Base-by-base conservation (phyloP, 2,888 invertebrate genomes). In the Calliphora vomitoria region DNA sequence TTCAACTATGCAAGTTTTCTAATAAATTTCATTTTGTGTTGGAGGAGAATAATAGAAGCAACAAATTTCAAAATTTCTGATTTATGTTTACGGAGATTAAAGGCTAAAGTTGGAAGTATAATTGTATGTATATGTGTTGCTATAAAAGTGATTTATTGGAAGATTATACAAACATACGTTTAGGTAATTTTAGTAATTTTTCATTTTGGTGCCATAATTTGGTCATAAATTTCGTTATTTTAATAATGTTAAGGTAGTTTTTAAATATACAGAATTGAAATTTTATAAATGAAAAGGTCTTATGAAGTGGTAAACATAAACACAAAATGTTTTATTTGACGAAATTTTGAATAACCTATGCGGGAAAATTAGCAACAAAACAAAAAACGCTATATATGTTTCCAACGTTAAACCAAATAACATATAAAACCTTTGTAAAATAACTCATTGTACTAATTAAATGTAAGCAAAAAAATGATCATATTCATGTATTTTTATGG, bases 1-100 rank as follows among this genome's bases (percentile, higher is more conserved):
- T 11, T 58, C 44, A 38, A 41, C 18, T 58, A 31, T 31, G 8
- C 13, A 35, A 47, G 25, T 53, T 50, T n/a, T n/a, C 20, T 62
- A 41, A 60, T 62, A 38, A 80, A 50, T 38, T 71, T 50, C 13
- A 47, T 62, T 20, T 18, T 71, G 8, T 80, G 8, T 18, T 13
- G n/a, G 10, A n/a, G 15, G 0, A 13, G 8, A 10, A 38, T 13
- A n/a, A 11, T 15, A 55, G n/a, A n/a, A 55, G 41, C 76, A 78
- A 10, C 6, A 71, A 62, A 60, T 50, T 60, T 71, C 35, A 47
- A 25, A 71, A 44, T 35, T 71, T 41, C 4, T 78, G 50, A 66
- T 78, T 66, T 53, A 66, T 78, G 53, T 66, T 66, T 25, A 8
- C n/a, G 5, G 13, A 62, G 10, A 80, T 71, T 60, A 50, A 44